A percentile compares a stretch with the other conserved stretches of the same genome.
Evolutionary conservation across 2,113 vertebrate genomes (phyloP).

Genomic region (Campylomormyrus tamandua): DNA sequence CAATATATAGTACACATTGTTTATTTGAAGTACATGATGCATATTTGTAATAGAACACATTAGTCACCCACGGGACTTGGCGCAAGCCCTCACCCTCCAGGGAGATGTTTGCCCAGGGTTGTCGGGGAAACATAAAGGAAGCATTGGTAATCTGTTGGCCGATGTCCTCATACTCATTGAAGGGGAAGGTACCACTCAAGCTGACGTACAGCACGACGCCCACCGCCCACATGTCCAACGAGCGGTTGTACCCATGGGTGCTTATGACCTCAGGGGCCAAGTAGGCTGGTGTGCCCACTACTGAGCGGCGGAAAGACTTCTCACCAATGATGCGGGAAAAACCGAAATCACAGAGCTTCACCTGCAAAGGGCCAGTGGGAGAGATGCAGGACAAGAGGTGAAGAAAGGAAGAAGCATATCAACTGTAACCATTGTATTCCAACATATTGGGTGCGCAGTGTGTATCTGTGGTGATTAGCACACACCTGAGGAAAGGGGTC

Average conservation of each 20-base stretch:
- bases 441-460: background rate
- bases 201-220: conserved; percentile 65
- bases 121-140: conserved; percentile 62
- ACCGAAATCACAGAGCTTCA: conserved; percentile 70
- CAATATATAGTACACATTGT: too few species aligned
- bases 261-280: conserved; percentile 64
- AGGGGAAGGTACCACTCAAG: conserved; percentile 65
- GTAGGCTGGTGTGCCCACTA: conserved; percentile 66
- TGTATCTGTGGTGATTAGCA: background rate
- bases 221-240: conserved; percentile 66
- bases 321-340: conserved; percentile 68
- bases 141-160: conserved; percentile 67
- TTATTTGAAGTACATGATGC: too few species aligned
- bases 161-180: conserved; percentile 69
- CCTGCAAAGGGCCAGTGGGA: conserved; percentile 34
- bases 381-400: background rate
- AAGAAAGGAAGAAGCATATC: background rate
- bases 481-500: conserved; percentile 61
- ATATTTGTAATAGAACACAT: background rate
- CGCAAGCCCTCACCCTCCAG: conserved; percentile 44
- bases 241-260: conserved; percentile 60
- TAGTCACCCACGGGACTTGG: background rate
- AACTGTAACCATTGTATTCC: background rate
- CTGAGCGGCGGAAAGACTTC: conserved; percentile 62
- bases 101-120: conserved; percentile 54